Evolutionary conservation across 2,797 vertebrate species (phyloP).

Genomic region (Triplophysa yarkandensis): DNA sequence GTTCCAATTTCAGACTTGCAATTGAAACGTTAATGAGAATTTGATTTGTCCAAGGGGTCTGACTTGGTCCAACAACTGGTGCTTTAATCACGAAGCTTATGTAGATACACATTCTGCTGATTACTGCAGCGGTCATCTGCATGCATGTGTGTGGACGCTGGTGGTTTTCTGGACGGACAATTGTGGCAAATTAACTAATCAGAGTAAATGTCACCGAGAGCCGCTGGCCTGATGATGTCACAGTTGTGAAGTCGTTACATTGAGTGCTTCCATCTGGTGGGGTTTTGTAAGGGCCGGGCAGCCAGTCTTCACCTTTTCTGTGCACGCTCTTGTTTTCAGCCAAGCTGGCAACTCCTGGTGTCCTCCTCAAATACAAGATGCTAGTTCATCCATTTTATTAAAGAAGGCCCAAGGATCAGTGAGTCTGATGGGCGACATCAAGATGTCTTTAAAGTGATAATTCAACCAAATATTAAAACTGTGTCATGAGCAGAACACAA

Average conservation of each 20-base stretch:
- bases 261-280: constrained; percentile 53
- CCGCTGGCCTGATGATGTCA: constrained; percentile 40
- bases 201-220: constrained; percentile 51
- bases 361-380: constrained; percentile 8
- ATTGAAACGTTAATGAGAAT: constrained; percentile 47
- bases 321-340: constrained; percentile 26
- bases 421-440: no score
- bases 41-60: constrained; percentile 41
- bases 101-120: constrained; percentile 52
- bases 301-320: constrained; percentile 32
- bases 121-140: constrained; percentile 49
- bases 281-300: constrained; percentile 33
- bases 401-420: not conserved
- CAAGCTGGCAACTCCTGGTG: constrained; percentile 17
- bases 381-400: not conserved
- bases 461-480: no score
- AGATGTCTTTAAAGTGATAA: no score
- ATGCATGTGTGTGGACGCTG: not conserved
- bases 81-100: constrained; percentile 52
- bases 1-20: constrained; percentile 31
- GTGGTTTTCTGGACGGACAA: constrained; percentile 37
- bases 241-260: constrained; percentile 39
- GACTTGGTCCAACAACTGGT: constrained; percentile 44
- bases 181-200: constrained; percentile 55
- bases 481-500: no score